These are phyloP conservation scores for Tinamus major DNA, from an alignment of 2,797 vertebrate species.

Conservation along the genomic window DNA sequence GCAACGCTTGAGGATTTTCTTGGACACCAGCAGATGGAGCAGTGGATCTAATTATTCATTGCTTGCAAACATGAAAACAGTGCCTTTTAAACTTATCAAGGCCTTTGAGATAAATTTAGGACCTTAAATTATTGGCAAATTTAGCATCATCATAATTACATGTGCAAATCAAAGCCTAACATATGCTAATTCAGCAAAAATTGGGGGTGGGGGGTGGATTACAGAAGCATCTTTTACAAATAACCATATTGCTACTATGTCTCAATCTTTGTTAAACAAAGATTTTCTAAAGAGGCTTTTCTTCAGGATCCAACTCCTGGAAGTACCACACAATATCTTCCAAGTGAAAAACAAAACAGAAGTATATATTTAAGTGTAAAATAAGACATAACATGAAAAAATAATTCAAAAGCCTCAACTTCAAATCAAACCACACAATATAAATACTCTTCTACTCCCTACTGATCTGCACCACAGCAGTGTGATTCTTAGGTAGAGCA, in stretches of 20 bases:
- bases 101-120: neutral
- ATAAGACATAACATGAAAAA: accelerated
- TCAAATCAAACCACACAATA: neutral
- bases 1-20: neutral
- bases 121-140: neutral
- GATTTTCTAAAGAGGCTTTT: neutral
- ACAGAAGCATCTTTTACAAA: neutral
- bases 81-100: neutral
- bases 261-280: neutral
- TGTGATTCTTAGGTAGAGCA: neutral
- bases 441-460: neutral
- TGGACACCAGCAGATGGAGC: conserved; percentile 66
- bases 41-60: neutral
- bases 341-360: neutral
- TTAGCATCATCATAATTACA: neutral
- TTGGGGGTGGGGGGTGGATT: accelerated
- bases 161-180: neutral
- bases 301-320: neutral
- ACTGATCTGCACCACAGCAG: neutral
- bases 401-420: neutral
- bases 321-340: neutral
- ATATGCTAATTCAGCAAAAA: neutral
- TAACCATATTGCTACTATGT: neutral
- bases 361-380: neutral
- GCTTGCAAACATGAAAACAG: accelerated